Conservation (phyloP, 1,140 invertebrate genomes). For the Bombus confusus region DNA sequence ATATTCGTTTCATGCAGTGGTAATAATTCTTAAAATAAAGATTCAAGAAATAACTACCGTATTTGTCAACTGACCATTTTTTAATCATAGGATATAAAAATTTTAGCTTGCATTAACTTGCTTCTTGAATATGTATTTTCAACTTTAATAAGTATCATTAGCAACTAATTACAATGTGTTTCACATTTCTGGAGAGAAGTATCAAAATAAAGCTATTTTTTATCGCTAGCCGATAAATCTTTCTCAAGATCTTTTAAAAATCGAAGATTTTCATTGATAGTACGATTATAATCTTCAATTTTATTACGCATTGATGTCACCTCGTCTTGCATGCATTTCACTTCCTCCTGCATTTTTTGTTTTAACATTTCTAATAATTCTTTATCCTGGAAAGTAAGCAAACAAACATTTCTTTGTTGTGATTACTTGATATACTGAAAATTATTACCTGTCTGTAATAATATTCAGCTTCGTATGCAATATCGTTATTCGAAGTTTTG, state of each 20-base stretch:
- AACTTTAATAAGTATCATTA: not conserved
- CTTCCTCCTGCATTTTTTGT: slow-evolving; percentile 67
- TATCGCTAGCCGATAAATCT: slow-evolving; percentile 43
- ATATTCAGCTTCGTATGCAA: slow-evolving; percentile 68
- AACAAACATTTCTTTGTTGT: not conserved
- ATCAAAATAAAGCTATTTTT: slow-evolving; percentile 35
- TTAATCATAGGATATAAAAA: not conserved
- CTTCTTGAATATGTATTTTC: not conserved
- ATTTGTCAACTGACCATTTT: not conserved
- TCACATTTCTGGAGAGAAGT: not conserved
- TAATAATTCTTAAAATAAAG: not conserved
- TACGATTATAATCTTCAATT: slow-evolving; percentile 70
- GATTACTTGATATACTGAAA: not conserved
- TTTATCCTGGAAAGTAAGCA: slow-evolving; percentile 54
- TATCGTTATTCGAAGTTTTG: slow-evolving; percentile 2
- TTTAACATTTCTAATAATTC: slow-evolving; percentile 63
- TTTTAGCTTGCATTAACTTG: not conserved
- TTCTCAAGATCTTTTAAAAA: slow-evolving; percentile 66
- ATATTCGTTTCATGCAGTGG: not conserved
- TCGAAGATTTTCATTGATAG: slow-evolving; percentile 67
- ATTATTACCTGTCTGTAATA: slow-evolving; percentile 67
- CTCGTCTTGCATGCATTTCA: slow-evolving; percentile 66
- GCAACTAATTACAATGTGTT: not conserved
- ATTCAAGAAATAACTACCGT: not conserved
- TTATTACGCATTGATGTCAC: slow-evolving; percentile 62